These are phyloP conservation scores for Rhinogobius similis DNA, from an alignment of 2,113 vertebrate species.

Conservation along the genomic window DNA sequence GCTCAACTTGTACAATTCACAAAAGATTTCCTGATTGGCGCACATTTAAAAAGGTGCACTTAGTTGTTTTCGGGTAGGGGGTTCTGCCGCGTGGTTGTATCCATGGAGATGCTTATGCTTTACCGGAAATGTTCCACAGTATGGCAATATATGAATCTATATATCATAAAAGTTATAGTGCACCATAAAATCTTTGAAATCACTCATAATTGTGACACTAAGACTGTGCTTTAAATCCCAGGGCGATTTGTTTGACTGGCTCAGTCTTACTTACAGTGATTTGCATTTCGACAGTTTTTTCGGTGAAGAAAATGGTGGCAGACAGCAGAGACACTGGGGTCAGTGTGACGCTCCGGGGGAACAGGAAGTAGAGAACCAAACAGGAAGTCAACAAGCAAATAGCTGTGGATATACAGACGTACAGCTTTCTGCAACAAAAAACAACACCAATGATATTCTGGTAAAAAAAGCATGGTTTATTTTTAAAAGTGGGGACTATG, in stretches of 20 bases:
- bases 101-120: no score
- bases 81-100: no score
- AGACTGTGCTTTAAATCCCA: not conserved
- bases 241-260: no score
- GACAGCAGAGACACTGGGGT: constrained; percentile 88
- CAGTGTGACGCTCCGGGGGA: constrained; percentile 90
- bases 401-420: constrained; percentile 85
- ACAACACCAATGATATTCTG: not conserved
- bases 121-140: no score
- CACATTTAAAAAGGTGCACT: no score
- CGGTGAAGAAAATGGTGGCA: constrained; percentile 81
- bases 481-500: no score
- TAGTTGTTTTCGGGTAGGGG: no score
- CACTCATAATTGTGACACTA: not conserved
- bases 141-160: no score
- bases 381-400: constrained; percentile 85
- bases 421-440: constrained; percentile 82
- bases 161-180: not conserved
- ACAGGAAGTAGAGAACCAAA: constrained; percentile 93
- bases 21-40: no score
- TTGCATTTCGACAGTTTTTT: constrained; percentile 51
- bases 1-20: no score
- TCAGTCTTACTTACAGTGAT: constrained; percentile 64
- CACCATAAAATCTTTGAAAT: not conserved
- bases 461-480: not conserved